Evolutionary conservation across 2,797 vertebrate species (phyloP).

Genomic region (Momotus momota): DNA sequence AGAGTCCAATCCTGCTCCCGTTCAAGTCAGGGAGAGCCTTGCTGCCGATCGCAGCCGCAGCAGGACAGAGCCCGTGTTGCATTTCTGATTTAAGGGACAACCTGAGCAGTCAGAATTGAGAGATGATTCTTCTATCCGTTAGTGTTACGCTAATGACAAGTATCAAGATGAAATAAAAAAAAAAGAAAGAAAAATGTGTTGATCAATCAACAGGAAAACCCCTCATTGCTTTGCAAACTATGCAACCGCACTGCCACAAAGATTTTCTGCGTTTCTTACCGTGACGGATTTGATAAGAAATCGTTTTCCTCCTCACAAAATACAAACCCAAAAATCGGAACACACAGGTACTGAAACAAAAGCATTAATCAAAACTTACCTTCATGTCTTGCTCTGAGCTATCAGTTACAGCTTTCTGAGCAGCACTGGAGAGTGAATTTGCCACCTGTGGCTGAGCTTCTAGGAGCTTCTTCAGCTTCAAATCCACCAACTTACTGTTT

Average conservation of each 20-base stretch:
- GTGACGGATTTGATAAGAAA: constrained; percentile 45
- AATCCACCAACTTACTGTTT: constrained; percentile 90
- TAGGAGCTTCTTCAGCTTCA: constrained; percentile 91
- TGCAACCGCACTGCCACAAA: not conserved
- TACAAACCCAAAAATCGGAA: not conserved
- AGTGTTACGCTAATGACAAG: not conserved
- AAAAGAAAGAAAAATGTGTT: not conserved
- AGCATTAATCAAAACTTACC: constrained; percentile 77
- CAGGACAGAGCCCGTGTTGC: not conserved
- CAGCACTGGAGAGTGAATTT: constrained; percentile 84
- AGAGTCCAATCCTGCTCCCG: not conserved
- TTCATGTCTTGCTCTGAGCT: constrained; percentile 82
- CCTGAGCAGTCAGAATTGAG: not conserved
- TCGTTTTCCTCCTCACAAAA: constrained; percentile 52
- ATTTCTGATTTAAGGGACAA: constrained; percentile 22
- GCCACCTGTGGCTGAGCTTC: constrained; percentile 88
- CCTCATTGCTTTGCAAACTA: not conserved
- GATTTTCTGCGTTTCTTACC: constrained; percentile 2
- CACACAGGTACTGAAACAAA: constrained; percentile 43
- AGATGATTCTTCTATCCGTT: not conserved
- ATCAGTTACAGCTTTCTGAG: constrained; percentile 84
- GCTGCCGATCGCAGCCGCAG: not conserved
- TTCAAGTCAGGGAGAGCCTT: not conserved
- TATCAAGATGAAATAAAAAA: not conserved
- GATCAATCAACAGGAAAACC: constrained; percentile 3